Conservation (phyloP, 37 sponge, comb jelly and placozoan species). For the Beroe ovata region DNA sequence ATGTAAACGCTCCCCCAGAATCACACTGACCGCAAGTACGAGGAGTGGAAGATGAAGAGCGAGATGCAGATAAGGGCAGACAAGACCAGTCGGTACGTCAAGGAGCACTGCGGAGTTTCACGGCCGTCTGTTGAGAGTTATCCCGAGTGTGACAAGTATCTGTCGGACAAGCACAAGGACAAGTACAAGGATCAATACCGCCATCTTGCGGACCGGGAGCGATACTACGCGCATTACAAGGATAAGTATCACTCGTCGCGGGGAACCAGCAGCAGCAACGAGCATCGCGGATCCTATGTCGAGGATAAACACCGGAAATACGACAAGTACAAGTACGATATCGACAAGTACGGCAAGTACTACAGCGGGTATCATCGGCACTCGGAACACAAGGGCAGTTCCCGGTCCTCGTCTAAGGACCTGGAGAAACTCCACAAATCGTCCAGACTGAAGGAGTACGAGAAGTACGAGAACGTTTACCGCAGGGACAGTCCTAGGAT, state of each 20-base stretch:
- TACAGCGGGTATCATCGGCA: constrained; percentile 14
- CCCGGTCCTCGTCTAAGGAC: constrained; percentile 20
- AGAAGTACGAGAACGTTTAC: constrained; percentile 50
- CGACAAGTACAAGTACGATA: constrained; percentile 29
- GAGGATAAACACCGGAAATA: constrained; percentile 11
- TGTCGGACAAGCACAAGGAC: constrained; percentile 1
- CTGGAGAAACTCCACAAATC: constrained; percentile 20
- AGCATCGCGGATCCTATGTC: neutral
- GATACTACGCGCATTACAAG: constrained; percentile 30
- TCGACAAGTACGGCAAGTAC: constrained; percentile 33
- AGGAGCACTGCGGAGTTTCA: constrained; percentile 25
- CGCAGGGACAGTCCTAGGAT: constrained; percentile 10
- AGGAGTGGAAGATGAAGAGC: constrained; percentile 53
- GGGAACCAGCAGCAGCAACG: neutral
- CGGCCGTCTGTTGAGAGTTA: constrained; percentile 4
- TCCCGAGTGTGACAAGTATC: neutral
- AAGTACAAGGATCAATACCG: constrained; percentile 48
- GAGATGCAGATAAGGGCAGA: constrained; percentile 65
- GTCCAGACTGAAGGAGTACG: constrained; percentile 15
- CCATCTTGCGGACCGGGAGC: constrained; percentile 25
- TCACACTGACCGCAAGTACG: constrained; percentile 15
- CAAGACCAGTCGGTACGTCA: constrained; percentile 41
- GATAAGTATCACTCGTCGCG: constrained; percentile 25
- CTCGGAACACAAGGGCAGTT: constrained; percentile 41
- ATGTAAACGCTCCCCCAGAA: no score